Conservation (phyloP, 2,113 vertebrate genomes). For the Nothoprocta perdicaria region DNA sequence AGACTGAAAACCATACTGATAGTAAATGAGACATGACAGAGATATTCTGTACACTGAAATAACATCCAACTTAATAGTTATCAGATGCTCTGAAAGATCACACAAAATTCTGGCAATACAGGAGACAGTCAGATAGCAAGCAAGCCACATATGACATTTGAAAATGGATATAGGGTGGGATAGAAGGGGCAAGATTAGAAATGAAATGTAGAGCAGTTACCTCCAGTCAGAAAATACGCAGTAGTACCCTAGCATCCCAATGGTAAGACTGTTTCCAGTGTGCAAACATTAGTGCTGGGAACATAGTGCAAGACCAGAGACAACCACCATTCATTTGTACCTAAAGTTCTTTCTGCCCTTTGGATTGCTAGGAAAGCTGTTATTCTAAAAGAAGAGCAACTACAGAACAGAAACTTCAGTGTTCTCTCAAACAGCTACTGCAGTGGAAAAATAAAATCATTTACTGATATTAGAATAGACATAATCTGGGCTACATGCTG, state of each 20-base stretch:
- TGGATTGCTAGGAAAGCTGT: neutral
- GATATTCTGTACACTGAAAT: neutral
- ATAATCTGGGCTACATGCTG: neutral
- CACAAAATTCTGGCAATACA: neutral
- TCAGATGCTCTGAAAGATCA: neutral
- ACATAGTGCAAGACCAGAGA: neutral
- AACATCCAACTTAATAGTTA: neutral
- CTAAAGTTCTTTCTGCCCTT: neutral
- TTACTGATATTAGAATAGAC: fast-evolving
- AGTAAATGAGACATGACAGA: neutral
- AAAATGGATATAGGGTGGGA: fast-evolving
- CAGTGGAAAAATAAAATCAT: neutral
- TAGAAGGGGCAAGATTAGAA: neutral
- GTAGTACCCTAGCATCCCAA: neutral
- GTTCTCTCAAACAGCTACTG: neutral
- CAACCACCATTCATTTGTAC: fast-evolving
- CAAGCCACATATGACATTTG: neutral
- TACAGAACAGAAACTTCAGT: neutral
- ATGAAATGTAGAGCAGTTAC: neutral
- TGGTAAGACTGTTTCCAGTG: neutral
- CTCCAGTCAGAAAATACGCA: fast-evolving
- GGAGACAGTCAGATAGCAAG: neutral
- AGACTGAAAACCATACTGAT: neutral
- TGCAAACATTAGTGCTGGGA: neutral
- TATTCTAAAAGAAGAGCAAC: neutral